These are phyloP conservation scores for Pseudococcus longispinus DNA, from an alignment of 2,888 invertebrate genomes.

Conservation along the genomic window DNA sequence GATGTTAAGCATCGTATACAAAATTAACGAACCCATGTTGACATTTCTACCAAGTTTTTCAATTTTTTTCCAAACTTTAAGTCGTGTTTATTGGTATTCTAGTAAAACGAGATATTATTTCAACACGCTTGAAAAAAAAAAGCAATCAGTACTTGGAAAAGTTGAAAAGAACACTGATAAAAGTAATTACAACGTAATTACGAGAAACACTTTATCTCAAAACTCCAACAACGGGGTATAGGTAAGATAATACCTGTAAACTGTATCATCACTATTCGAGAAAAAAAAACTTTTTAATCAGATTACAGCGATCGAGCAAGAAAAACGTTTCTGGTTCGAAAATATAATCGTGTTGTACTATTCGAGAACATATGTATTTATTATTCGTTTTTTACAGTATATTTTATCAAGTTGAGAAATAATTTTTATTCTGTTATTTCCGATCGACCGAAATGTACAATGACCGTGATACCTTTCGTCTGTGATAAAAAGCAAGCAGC, in stretches of 20 bases:
- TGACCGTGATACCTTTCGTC: conserved; percentile 44
- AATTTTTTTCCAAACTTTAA: not conserved
- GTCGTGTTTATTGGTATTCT: not conserved
- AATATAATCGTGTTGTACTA: not conserved
- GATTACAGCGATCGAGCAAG: not conserved
- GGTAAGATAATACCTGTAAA: not conserved
- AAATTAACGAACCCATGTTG: not conserved
- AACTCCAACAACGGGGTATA: not conserved
- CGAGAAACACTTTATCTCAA: not conserved
- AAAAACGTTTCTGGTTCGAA: not conserved
- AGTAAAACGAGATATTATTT: not conserved
- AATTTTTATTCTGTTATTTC: conserved; percentile 32
- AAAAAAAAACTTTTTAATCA: not conserved
- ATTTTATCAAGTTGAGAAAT: conserved; percentile 24
- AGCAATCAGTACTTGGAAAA: not conserved
- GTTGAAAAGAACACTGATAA: not conserved
- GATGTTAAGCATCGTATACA: not conserved
- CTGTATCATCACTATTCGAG: not conserved
- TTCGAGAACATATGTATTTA: not conserved
- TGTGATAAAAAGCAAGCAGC: not conserved
- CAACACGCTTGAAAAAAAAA: not conserved
- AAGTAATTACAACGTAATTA: not conserved
- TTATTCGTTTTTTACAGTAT: not conserved
- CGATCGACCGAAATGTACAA: conserved; percentile 26
- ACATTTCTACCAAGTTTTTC: not conserved